phyloP scores from a whole-genome alignment of 1,140 invertebrate genomes.

The roundworm (Caenorhabditis elegans) region DNA sequence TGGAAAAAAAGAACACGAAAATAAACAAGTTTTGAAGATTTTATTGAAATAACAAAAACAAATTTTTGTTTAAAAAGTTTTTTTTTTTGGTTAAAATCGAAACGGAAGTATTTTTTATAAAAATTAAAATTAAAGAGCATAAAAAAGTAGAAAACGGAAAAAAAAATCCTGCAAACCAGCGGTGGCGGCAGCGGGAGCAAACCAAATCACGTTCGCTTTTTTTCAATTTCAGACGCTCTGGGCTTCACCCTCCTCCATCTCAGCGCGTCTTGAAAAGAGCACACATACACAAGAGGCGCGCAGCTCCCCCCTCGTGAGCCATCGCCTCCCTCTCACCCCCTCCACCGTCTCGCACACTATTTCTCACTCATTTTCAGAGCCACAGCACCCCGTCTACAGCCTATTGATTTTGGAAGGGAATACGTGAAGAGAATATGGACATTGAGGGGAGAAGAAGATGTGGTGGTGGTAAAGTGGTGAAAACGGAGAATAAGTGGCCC shows the following conservation, averaged over 20 bases:
- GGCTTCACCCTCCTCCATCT: not conserved
- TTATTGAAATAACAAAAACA: too few relatives aligned
- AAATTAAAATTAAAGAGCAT: too few relatives aligned
- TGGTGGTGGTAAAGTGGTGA: not conserved
- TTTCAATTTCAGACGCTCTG: not conserved
- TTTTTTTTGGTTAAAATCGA: too few relatives aligned
- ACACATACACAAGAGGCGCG: too few relatives aligned
- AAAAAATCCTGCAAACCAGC: not conserved
- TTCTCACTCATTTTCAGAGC: not conserved
- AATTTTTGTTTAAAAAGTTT: too few relatives aligned
- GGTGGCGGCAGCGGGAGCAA: too few relatives aligned
- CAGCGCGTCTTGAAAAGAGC: too few relatives aligned
- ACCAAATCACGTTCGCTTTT: not conserved
- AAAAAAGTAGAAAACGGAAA: not conserved
- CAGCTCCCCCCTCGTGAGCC: not conserved
- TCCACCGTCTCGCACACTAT: not conserved
- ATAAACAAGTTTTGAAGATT: too few relatives aligned
- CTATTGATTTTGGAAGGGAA: not conserved
- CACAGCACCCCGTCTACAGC: not conserved
- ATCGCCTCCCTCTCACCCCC: not conserved
- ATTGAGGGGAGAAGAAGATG: not conserved
- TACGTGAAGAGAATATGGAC: not conserved
- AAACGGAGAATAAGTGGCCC: not conserved
- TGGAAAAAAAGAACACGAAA: too few relatives aligned
- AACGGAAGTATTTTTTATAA: too few relatives aligned